Evolutionary conservation across 2,113 vertebrate species (phyloP), one percentile per base, ranked within the genome.

Genomic region (Protobothrops mucrosquamatus): DNA sequence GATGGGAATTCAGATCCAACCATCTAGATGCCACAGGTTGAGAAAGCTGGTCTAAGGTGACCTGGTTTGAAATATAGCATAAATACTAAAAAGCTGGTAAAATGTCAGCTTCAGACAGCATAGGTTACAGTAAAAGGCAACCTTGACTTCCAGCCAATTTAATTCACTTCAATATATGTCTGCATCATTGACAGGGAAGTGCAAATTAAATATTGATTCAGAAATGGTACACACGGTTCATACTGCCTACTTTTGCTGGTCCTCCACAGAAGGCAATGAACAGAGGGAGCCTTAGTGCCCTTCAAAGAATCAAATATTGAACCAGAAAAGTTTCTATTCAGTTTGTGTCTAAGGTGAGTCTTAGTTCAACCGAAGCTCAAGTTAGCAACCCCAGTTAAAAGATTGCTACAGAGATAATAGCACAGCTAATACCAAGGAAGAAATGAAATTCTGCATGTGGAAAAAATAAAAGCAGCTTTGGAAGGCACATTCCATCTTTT

Each of bases 151-250:
- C 57, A 91, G 6, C 81, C 61, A 22, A 89, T n/a, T 64, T 46
- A 89, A n/a, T 85, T 24, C 23, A 57, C 48, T 85, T 56, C 54
- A 91, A 43, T 46, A 24, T 74, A 26, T 43, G 54, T 43, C 26
- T 24, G 18, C 55, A 89, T 14, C 59, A 86, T 59, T 87, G 93
- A 26, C 52, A 91, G 24, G 91, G 0, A 56, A 94, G 24, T 74
- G 20, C 11, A 95, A 94, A 94, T n/a, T 93, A 74, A 92, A 48
- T 89, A 93, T 14, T 85, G 64, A 93, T 48, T 92, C 74, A 91
- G 54, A 85, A 95, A 93, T 23, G 29, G 46, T n/a, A 87, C 51
- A 51, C 23, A 51, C 11, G 39, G 56, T 56, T 46, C 74, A 85
- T n/a, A 24, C 48, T 24, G 7, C 52, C 52, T 23, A 20, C 18